phyloP scores from a whole-genome alignment of 1,140 invertebrate species.

The Drosophila repleta region DNA sequence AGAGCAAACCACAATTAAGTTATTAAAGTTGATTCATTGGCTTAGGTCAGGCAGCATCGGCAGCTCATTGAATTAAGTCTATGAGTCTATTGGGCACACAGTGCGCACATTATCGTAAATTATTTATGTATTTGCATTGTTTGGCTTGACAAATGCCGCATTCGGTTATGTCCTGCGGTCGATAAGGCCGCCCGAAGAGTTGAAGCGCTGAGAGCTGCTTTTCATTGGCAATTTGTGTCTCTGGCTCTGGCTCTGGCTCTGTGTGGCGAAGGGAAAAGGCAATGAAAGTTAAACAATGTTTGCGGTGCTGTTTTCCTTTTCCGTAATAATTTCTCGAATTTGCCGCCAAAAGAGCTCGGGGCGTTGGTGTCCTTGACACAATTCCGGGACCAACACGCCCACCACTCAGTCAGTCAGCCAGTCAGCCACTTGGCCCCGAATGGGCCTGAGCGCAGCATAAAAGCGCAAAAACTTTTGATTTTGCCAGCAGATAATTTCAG shows the following conservation, averaged over 20 bases:
- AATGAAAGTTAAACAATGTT: constrained; percentile 78
- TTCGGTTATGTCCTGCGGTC: constrained; percentile 8
- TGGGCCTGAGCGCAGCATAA: constrained; percentile 33
- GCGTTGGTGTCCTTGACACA: constrained; percentile 66
- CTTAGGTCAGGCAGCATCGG: not conserved
- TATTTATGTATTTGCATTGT: constrained; percentile 23
- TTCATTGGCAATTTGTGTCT: constrained; percentile 29
- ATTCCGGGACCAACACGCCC: constrained; percentile 41
- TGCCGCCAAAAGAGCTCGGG: constrained; percentile 42
- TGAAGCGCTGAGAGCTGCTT: constrained; percentile 13
- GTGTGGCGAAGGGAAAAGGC: constrained; percentile 25
- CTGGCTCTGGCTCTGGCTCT: not conserved
- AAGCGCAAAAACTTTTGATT: constrained; percentile 73
- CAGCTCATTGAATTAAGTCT: constrained; percentile 7
- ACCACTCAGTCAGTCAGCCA: not conserved
- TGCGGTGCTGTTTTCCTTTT: constrained; percentile 69
- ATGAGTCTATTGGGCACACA: not conserved
- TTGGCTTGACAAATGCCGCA: constrained; percentile 20
- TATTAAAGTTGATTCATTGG: not conserved
- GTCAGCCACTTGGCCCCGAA: constrained; percentile 1
- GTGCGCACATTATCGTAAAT: constrained; percentile 7
- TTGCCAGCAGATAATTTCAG: constrained; percentile 67
- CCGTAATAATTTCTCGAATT: constrained; percentile 75
- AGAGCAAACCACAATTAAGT: not conserved
- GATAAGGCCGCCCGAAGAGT: constrained; percentile 25